phyloP scores from a whole-genome alignment of 2,113 vertebrate genomes.

The Ancistrus triradiatus region DNA sequence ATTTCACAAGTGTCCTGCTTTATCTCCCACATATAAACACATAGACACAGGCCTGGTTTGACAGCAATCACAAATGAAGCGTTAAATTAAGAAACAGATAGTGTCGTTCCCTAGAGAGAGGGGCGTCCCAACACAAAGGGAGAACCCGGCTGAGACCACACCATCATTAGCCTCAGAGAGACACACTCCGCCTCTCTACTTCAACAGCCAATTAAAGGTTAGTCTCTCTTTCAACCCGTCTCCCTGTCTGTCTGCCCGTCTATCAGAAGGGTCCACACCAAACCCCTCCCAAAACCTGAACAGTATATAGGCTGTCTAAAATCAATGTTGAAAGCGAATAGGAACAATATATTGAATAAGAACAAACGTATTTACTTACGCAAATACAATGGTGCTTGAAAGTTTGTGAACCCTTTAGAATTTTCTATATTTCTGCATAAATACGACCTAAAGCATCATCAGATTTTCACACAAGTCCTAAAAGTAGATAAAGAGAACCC shows the following conservation, averaged over 20 bases:
- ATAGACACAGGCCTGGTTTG: conserved; percentile 32
- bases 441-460: too few species aligned
- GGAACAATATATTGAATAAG: too few species aligned
- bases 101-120: conserved; percentile 43
- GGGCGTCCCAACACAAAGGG: conserved; percentile 46
- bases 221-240: conserved; percentile 34
- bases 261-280: conserved; percentile 1
- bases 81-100: conserved; percentile 62
- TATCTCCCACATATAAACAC: conserved; percentile 21
- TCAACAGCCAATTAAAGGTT: conserved; percentile 52
- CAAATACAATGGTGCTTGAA: too few species aligned
- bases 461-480: too few species aligned
- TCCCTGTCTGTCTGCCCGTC: conserved; percentile 1
- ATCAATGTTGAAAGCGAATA: too few species aligned
- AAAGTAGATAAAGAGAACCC: too few species aligned
- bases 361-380: too few species aligned
- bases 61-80: conserved; percentile 58
- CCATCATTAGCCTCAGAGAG: conserved; percentile 48
- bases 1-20: conserved; percentile 13
- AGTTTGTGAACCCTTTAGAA: too few species aligned
- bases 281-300: too few species aligned
- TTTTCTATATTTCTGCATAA: too few species aligned
- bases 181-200: conserved; percentile 44
- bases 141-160: conserved; percentile 35
- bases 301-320: too few species aligned